phyloP scores from a whole-genome alignment of 2,797 vertebrate genomes.

The Chaetodon trifasciatus region DNA sequence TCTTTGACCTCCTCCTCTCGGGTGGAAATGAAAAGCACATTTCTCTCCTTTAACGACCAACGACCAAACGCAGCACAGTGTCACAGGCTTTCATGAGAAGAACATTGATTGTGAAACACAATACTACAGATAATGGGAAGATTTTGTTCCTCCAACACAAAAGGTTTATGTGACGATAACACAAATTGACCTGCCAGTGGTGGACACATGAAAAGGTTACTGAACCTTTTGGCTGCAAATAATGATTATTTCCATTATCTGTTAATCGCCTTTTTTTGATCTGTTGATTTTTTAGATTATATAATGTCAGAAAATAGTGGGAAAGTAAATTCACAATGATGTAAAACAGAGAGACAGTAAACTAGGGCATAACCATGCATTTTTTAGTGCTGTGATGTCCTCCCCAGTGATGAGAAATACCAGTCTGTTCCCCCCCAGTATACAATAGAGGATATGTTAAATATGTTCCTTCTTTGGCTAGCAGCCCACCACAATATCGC shows the following conservation, averaged over 20 bases:
- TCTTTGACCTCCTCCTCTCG: conserved; percentile 15
- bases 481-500: too few species aligned
- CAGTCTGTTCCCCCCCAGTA: too few species aligned
- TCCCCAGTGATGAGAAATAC: too few species aligned
- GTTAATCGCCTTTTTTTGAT: neutral
- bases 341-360: too few species aligned
- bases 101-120: neutral
- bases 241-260: neutral
- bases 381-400: too few species aligned
- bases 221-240: neutral
- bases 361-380: too few species aligned
- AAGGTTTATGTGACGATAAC: neutral
- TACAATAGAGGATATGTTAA: too few species aligned
- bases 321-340: neutral
- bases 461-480: too few species aligned
- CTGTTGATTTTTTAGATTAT: too few species aligned
- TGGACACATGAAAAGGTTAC: neutral
- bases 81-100: neutral
- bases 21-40: neutral
- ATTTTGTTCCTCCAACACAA: neutral
- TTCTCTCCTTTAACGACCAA: neutral
- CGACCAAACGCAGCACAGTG: neutral
- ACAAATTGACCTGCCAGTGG: neutral
- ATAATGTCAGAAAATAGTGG: neutral
- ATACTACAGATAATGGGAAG: neutral